These are phyloP conservation scores for Anneissia japonica DNA, from an alignment of 35 echinoderm and acorn worm species.

Conservation along the genomic window DNA sequence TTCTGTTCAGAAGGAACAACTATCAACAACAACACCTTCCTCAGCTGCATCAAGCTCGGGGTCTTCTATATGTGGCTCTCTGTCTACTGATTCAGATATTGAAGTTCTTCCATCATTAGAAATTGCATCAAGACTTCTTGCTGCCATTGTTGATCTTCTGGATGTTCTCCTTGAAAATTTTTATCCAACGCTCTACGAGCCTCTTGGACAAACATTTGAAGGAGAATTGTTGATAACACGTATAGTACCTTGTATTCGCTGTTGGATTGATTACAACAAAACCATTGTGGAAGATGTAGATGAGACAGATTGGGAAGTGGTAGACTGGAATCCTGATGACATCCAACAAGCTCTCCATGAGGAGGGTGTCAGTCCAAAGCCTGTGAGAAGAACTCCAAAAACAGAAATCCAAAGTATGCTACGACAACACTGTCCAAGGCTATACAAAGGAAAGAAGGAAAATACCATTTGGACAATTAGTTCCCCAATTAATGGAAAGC, in stretches of 20 bases:
- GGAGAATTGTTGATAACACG: slow-evolving; percentile 92
- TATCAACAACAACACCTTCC: slow-evolving; percentile 3
- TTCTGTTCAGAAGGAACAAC: background rate
- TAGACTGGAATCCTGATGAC: slow-evolving; percentile 15
- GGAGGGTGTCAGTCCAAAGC: background rate
- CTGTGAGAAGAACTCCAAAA: background rate
- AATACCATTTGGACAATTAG: background rate
- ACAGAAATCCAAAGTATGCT: background rate
- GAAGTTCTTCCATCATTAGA: slow-evolving; percentile 40
- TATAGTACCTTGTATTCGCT: slow-evolving; percentile 73
- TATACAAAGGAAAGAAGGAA: background rate
- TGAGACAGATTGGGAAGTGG: slow-evolving; percentile 75
- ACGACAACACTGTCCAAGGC: background rate
- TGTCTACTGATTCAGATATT: background rate
- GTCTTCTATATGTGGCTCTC: slow-evolving; percentile 8
- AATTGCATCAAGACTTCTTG: slow-evolving; percentile 59
- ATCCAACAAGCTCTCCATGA: background rate
- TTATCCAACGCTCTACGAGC: slow-evolving; percentile 83
- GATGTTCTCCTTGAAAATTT: slow-evolving; percentile 90
- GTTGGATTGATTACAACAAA: slow-evolving; percentile 82
- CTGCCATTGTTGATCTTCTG: slow-evolving; percentile 75
- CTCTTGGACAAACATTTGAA: slow-evolving; percentile 60
- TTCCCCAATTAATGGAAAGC: background rate
- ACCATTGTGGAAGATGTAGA: slow-evolving; percentile 56
- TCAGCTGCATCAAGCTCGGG: background rate